Evolutionary conservation across 1,140 invertebrate genomes (phyloP), one percentile per base, ranked within the genome.

Genomic region (Drosophila navojoa): DNA sequence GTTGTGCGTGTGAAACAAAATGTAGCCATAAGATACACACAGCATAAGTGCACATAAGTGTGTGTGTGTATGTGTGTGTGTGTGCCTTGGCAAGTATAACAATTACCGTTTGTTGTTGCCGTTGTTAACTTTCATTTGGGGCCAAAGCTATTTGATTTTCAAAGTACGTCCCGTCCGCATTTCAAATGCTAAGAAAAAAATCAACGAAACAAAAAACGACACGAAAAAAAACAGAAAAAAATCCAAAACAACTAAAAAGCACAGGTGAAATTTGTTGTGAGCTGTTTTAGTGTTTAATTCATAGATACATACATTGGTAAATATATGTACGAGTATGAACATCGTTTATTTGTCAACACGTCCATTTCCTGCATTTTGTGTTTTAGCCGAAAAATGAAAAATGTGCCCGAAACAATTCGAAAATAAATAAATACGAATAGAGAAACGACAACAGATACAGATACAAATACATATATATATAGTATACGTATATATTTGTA

Each of bases 281-380:
- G 71, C 66, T 72, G 64, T 71, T 77, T 85, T 82, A 71, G 84
- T 89, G 79, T 82, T 89, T 87, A 87, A 87, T 87, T 89, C 82
- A 58, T 79, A 77, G 84, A 59, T 59, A 75, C 67, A 73, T 54
- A 49, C 35, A 62, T 62, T 32, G 52, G 52, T 63, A 71, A 57
- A 86, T 78, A 80, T 49, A 45, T 61, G 35, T 64, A 62, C 54
- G 66, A 75, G 64, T 76, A 70, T 49, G 79, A 61, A 85, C 79
- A 76, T 87, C 76, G 71, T 86, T 89, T 87, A 87, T 87, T 87
- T 87, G 82, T 87, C 84, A 87, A 87, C 82, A 89, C 82, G 79
- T 89, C 79, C 84, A 85, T 89, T 89, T 89, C 84, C 84, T 90
- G 84, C 80, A 90, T 90, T 84, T 89, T 90, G 84, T 85, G 68